Evolutionary conservation across 2,797 vertebrate species (phyloP).

Genomic region (Muraenolepis orangiensis): DNA sequence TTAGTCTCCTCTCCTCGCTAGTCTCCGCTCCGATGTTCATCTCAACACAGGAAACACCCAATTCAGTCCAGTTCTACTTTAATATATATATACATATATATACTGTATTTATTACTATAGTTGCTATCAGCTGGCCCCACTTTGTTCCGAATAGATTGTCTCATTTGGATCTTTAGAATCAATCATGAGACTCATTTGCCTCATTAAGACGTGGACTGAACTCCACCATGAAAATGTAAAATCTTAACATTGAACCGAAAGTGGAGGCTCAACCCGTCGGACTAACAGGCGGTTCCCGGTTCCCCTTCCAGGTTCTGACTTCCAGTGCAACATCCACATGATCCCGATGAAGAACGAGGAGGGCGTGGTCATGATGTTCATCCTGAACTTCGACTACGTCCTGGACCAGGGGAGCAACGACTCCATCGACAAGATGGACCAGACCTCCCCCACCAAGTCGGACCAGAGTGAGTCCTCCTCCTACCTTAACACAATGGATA

Average conservation of each 20-base stretch:
- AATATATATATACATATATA: constrained; percentile 30
- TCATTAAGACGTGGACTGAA: too few relatives aligned
- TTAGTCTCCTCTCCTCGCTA: background rate
- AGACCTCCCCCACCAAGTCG: constrained; percentile 85
- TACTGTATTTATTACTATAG: background rate
- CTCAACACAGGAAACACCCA: background rate
- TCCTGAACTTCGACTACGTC: constrained; percentile 93
- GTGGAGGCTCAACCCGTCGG: background rate
- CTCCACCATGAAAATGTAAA: too few relatives aligned
- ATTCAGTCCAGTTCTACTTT: background rate
- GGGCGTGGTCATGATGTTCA: constrained; percentile 98
- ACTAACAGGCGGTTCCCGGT: constrained; percentile 7
- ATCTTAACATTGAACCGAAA: too few relatives aligned
- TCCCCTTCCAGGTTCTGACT: constrained; percentile 84
- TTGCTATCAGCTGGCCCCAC: too few relatives aligned
- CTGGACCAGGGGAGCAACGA: constrained; percentile 81
- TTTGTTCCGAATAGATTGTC: too few relatives aligned
- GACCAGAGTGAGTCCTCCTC: constrained; percentile 85
- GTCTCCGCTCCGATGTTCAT: background rate
- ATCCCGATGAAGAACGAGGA: constrained; percentile 99
- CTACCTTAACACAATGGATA: too few relatives aligned
- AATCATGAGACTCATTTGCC: too few relatives aligned
- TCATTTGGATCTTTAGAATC: too few relatives aligned
- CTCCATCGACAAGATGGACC: constrained; percentile 86
- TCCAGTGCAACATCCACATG: constrained; percentile 93